Percentiles rank a stretch among this genome's conserved stretches.
Conservation (phyloP, 2,797 vertebrate species). For the Anguilla obscura region DNA sequence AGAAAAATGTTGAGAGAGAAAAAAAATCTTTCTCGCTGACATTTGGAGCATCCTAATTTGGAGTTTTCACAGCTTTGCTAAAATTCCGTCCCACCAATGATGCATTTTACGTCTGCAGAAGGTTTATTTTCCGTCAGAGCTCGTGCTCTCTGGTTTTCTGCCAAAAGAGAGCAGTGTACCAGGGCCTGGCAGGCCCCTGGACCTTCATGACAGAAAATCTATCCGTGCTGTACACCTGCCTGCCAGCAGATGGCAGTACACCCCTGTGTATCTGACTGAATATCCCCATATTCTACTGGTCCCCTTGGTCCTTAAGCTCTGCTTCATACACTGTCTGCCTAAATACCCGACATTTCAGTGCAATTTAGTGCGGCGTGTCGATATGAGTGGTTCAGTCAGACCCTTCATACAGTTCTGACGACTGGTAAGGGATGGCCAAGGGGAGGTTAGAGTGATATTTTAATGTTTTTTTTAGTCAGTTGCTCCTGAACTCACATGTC, state of each 20-base stretch:
- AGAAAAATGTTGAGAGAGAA: background rate
- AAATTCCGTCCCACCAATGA: slow-evolving; percentile 5
- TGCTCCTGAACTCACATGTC: slow-evolving; percentile 79
- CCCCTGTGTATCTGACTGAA: slow-evolving; percentile 31
- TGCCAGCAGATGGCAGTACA: slow-evolving; percentile 77
- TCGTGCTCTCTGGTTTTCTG: background rate
- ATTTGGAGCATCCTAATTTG: background rate
- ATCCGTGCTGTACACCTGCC: slow-evolving; percentile 24
- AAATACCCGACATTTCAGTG: slow-evolving; percentile 31
- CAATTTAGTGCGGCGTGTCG: background rate
- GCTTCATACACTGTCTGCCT: slow-evolving; percentile 45
- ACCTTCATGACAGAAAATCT: background rate
- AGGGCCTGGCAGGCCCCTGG: background rate
- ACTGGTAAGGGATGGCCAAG: background rate
- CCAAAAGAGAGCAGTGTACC: background rate
- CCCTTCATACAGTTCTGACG: background rate
- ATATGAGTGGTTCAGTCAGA: background rate
- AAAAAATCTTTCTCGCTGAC: background rate
- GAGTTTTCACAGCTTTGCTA: slow-evolving; percentile 1
- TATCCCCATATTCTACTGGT: slow-evolving; percentile 61
- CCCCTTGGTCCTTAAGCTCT: slow-evolving; percentile 79
- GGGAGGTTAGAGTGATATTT: background rate
- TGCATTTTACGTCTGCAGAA: slow-evolving; percentile 14
- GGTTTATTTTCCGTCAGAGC: slow-evolving; percentile 16
- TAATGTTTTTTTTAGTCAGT: background rate